Evolutionary conservation across 2,797 vertebrate species (phyloP).

Genomic region (Emys orbicularis): DNA sequence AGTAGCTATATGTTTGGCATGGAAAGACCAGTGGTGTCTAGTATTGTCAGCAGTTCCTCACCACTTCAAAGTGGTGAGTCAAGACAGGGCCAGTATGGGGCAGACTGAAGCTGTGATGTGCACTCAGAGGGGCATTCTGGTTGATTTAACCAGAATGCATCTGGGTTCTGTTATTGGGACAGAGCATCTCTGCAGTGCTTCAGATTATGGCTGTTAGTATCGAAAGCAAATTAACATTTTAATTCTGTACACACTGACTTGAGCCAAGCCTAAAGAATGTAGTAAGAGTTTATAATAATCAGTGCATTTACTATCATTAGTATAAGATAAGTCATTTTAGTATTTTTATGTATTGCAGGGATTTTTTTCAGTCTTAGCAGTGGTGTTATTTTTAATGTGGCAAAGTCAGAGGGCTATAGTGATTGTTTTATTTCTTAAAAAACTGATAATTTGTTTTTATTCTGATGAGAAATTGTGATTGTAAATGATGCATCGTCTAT

Average conservation of each 20-base stretch:
- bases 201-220: accelerated
- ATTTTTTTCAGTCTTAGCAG: neutral
- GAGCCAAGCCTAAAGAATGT: neutral
- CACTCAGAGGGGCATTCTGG: accelerated
- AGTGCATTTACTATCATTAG: too few relatives aligned
- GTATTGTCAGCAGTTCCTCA: accelerated
- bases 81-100: neutral
- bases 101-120: neutral
- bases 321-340: accelerated
- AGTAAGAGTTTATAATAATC: neutral
- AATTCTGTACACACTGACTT: neutral
- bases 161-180: neutral
- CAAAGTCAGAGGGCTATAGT: neutral
- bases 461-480: neutral
- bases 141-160: neutral
- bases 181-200: neutral
- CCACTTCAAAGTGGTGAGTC: accelerated
- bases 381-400: neutral
- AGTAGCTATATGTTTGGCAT: neutral
- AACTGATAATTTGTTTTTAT: neutral
- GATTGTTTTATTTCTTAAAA: neutral
- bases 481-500: accelerated
- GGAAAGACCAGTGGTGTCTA: neutral
- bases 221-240: neutral
- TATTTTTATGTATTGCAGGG: neutral